A percentile compares a stretch with the other conserved stretches of the same genome.
phyloP scores from a whole-genome alignment of 2,888 invertebrate species.

The Griposia aprilina region DNA sequence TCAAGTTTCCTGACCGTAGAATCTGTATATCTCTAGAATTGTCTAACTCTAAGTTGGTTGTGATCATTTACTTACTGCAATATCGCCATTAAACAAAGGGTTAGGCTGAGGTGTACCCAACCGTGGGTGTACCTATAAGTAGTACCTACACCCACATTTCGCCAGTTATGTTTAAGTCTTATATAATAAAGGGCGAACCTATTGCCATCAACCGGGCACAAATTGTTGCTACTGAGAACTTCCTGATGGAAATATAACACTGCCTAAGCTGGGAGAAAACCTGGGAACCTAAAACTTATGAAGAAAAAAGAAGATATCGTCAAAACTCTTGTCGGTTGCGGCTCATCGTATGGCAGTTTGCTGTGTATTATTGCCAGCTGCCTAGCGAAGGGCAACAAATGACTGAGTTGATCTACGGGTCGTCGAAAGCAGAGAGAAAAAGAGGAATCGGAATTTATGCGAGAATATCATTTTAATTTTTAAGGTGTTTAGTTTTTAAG shows the following conservation, averaged over 20 bases:
- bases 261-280: background rate
- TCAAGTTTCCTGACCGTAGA: background rate
- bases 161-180: background rate
- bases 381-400: constrained; percentile 91
- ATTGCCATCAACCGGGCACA: background rate
- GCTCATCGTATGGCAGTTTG: constrained; percentile 91
- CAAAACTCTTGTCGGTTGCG: constrained; percentile 87
- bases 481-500: background rate
- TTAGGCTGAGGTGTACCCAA: too few species aligned
- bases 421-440: background rate
- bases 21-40: background rate
- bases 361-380: constrained; percentile 88
- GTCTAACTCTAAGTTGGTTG: background rate
- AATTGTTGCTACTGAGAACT: background rate
- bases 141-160: background rate
- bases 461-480: background rate
- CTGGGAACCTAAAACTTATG: background rate
- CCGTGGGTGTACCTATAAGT: background rate
- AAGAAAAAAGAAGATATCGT: constrained; percentile 33
- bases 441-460: background rate
- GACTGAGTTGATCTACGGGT: constrained; percentile 83
- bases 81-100: too few species aligned
- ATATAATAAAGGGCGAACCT: background rate
- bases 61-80: too few species aligned
- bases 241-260: background rate